phyloP scores from a whole-genome alignment of 2,113 vertebrate species.

The Ranitomeya variabilis region DNA sequence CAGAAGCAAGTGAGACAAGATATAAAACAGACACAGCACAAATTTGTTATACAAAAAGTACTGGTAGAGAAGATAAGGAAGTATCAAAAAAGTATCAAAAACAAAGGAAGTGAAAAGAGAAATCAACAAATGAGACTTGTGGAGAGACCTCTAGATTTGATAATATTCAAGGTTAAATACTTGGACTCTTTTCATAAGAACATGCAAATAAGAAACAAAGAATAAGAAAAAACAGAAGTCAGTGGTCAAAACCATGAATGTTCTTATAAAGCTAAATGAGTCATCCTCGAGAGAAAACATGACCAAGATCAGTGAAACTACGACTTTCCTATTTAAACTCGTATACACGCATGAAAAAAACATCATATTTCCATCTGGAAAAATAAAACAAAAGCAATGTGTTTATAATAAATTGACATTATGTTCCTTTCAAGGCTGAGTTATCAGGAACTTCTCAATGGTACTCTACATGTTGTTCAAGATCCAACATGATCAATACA shows the following conservation, averaged over 20 bases:
- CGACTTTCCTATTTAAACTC: neutral
- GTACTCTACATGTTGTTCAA: neutral
- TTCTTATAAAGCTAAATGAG: neutral
- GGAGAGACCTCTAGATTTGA: constrained; percentile 7
- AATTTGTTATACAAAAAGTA: neutral
- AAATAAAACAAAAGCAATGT: neutral
- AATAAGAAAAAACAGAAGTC: neutral
- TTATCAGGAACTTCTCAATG: neutral
- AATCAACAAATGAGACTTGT: neutral
- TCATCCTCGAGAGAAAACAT: neutral
- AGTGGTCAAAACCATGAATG: neutral
- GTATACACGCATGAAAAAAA: neutral
- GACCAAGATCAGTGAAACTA: neutral
- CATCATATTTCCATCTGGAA: neutral
- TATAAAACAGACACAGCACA: neutral
- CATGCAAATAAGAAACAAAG: neutral
- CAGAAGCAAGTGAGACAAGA: neutral
- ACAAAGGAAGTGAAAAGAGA: neutral
- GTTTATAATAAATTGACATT: neutral
- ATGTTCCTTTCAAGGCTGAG: neutral
- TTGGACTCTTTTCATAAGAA: neutral
- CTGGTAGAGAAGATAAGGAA: neutral
- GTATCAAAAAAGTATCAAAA: constrained; percentile 1
- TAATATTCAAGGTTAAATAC: neutral
- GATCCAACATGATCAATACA: neutral